These are phyloP conservation scores for Chrysina gloriosa DNA, from an alignment of 2,888 invertebrate species.

Conservation along the genomic window DNA sequence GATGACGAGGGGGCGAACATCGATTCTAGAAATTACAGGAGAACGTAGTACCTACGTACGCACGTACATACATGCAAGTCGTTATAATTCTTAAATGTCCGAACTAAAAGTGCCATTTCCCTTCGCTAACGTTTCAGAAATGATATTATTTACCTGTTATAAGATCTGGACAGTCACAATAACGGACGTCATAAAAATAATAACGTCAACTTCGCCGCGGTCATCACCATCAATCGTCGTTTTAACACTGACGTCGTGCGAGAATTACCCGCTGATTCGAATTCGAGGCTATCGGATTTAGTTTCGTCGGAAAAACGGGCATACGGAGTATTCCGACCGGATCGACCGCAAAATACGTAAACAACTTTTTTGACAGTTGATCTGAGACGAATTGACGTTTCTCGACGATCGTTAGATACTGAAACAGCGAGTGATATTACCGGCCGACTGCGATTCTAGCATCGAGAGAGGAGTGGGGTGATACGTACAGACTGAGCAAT, in stretches of 20 bases:
- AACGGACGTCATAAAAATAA: constrained; percentile 37
- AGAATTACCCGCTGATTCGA: background rate
- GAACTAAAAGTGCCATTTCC: too few relatives aligned
- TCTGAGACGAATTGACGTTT: constrained; percentile 7
- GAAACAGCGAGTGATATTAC: background rate
- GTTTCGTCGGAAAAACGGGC: too few relatives aligned
- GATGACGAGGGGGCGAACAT: too few relatives aligned
- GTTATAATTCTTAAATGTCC: too few relatives aligned
- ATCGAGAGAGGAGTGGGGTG: too few relatives aligned
- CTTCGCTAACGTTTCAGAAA: background rate
- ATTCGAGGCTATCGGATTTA: background rate
- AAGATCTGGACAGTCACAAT: constrained; percentile 32
- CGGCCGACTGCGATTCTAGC: background rate
- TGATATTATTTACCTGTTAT: constrained; percentile 28
- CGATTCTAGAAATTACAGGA: too few relatives aligned
- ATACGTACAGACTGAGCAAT: too few relatives aligned
- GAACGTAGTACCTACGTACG: too few relatives aligned
- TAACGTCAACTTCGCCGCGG: constrained; percentile 24
- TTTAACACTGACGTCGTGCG: constrained; percentile 20
- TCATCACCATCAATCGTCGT: background rate
- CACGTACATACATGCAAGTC: too few relatives aligned
- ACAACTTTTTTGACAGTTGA: constrained; percentile 25
- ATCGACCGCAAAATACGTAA: constrained; percentile 1
- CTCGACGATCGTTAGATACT: background rate
- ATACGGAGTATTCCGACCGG: too few relatives aligned